A percentile compares a stretch with the other conserved stretches of the same genome.
Evolutionary conservation across 2,797 vertebrate species (phyloP).

Genomic region (Bradypus variegatus): DNA sequence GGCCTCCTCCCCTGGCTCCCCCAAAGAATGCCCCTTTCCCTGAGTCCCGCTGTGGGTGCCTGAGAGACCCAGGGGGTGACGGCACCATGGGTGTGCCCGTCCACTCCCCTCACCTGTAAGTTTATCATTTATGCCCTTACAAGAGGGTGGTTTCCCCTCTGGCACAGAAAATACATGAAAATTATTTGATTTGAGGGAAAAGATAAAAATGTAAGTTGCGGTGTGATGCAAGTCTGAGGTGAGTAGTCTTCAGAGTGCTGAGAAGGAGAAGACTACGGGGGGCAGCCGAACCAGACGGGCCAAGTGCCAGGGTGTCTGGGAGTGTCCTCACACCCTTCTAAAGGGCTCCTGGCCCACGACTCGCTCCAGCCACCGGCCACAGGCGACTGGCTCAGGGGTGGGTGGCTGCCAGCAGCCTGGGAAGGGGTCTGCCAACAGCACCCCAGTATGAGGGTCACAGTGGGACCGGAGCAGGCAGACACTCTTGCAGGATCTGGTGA

Average conservation of each 20-base stretch:
- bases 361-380: not conserved
- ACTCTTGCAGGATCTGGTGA: not conserved
- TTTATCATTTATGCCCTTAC: not conserved
- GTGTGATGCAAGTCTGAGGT: not conserved
- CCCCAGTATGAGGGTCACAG: fast-evolving
- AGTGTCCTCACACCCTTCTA: not conserved
- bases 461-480: not conserved
- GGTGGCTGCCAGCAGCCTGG: fast-evolving
- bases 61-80: not conserved
- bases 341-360: not conserved
- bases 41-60: not conserved
- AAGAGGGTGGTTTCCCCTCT: not conserved
- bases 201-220: not conserved
- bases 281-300: fast-evolving
- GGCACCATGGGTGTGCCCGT: too few species aligned
- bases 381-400: too few species aligned
- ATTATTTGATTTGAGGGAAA: not conserved
- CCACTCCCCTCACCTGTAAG: not conserved
- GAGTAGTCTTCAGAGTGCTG: too few species aligned
- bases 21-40: not conserved
- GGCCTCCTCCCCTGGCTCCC: not conserved
- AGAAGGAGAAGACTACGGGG: not conserved
- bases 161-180: not conserved
- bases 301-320: not conserved
- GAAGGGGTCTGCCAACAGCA: not conserved